Evolutionary conservation across 2,797 vertebrate genomes (phyloP), one percentile per base, ranked within the genome.

Genomic region (Caiman crocodilus): DNA sequence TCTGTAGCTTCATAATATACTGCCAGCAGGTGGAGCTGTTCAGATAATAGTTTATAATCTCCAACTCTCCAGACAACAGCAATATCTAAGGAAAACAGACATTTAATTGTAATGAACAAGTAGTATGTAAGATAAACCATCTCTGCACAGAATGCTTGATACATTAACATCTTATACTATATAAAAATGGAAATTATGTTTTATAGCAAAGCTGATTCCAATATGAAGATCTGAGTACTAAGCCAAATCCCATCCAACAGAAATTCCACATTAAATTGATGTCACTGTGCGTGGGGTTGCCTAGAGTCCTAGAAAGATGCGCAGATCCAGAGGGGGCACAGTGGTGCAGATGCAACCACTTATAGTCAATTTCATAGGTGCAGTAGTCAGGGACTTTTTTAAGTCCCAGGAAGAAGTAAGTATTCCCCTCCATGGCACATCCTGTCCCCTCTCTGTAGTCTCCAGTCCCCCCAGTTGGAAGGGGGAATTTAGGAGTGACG

Each of bases 21-120:
- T 84, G 25, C 25, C 76, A 65, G 76, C 85, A 89, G 82, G 88
- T 20, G 57, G 21, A 80, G 64, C 64, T 87, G 4, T 63, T 86
- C n/a, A 94, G 25, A 0, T 1, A 2, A 80, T 78, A 58, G 78
- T 58, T 77, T 89, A 17, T 55, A 73, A 50, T 87, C 20, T 84
- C 58, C 92, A 25, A 87, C 32, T 93, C 64, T 61, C 4, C 63
- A 92, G 59, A n/a, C 21, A 17, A 76, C 73, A 89, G 76, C 64
- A 69, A 78, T 28, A 89, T 50, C 60, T 85, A 55, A 85, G 55
- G 42, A 89, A 77, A 93, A 82, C 18, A 91, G 77, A 23, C 30
- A 84, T 42, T 76, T 89, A 83, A 35, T 91, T 89, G 35, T 67
- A 79, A 76, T 87, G 79, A 89, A 90, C 26, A 82, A 42, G 32